Base-by-base conservation (phyloP, 2,113 vertebrate genomes). In the Mirounga angustirostris region DNA sequence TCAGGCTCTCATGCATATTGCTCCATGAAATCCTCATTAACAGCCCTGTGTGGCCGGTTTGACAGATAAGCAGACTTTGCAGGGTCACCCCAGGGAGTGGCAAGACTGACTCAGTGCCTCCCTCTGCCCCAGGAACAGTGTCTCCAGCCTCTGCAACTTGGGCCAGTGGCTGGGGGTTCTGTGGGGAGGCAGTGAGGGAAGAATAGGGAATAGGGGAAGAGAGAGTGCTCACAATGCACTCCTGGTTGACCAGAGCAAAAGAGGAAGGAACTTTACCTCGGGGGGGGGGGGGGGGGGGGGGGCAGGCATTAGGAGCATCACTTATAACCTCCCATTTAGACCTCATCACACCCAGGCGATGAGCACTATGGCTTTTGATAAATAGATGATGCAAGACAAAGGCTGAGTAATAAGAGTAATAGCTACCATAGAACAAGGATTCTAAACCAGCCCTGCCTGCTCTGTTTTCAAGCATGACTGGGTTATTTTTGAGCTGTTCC, bases 1-100 rank as follows among this genome's bases (percentile, higher is more conserved):
- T 4, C 46, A 71, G 59, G 50, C 4, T 13, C 0, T 36, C 4
- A 0, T 12, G 6, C 3, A 0, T 21, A 13, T 43, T n/a, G 28
- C 76, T 10, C 15, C 1, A 0, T 15, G 26, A n/a, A 22, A 30
- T 33, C n/a, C 12, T 83, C 73, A 5, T 50, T 1, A 4, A 9
- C 15, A 36, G 73, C 52, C 56, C 24, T 21, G 9, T 1, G 54
- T 36, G 50, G 43, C 4, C 2, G 18, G 36, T 1, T 22, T 36
- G 9, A 54, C 21, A 13, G 54, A 30, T 6, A 78, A 88, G 11
- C 30, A 52, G 0, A 74, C 28, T 12, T 78, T 43, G 63, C 71
- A 22, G 7, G 59, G 71, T 82, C 88, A 36, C 50, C 21, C 46
- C 4, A 1, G 10, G 15, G 30, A 19, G 67, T 56, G 71, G 69